A percentile compares a stretch with the other conserved stretches of the same genome.
phyloP scores from a whole-genome alignment of 2,113 vertebrate genomes.

The Budorcas taxicolor region DNA sequence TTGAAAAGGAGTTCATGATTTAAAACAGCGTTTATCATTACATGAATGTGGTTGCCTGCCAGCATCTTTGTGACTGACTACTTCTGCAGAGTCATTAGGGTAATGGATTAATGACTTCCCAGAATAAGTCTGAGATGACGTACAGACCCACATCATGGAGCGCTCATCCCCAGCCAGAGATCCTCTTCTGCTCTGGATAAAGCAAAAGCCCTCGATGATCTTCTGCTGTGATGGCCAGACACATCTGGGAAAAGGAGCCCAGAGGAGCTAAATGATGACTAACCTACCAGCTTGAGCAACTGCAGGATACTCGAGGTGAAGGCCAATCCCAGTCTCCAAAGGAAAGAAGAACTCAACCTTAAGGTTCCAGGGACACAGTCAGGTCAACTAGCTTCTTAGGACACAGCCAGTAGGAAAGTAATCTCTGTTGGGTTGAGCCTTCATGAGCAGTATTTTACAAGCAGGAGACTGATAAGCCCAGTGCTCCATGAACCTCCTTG shows the following conservation, averaged over 20 bases:
- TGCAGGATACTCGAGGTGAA: accelerated
- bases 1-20: background rate
- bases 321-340: background rate
- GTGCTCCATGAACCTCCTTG: background rate
- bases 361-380: background rate
- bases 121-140: background rate
- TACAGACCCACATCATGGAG: background rate
- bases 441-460: background rate
- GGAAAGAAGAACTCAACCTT: background rate
- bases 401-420: background rate
- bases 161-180: background rate
- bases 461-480: background rate
- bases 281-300: background rate
- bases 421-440: background rate
- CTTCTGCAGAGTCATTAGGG: background rate
- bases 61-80: background rate
- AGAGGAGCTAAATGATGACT: background rate
- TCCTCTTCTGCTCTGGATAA: background rate
- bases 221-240: too few species aligned
- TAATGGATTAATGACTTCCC: slow-evolving; percentile 22
- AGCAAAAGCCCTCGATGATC: background rate
- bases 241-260: background rate
- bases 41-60: background rate
- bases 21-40: background rate
- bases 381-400: background rate